Conservation (phyloP, 2,113 vertebrate genomes). For the Hippopotamus amphibius region DNA sequence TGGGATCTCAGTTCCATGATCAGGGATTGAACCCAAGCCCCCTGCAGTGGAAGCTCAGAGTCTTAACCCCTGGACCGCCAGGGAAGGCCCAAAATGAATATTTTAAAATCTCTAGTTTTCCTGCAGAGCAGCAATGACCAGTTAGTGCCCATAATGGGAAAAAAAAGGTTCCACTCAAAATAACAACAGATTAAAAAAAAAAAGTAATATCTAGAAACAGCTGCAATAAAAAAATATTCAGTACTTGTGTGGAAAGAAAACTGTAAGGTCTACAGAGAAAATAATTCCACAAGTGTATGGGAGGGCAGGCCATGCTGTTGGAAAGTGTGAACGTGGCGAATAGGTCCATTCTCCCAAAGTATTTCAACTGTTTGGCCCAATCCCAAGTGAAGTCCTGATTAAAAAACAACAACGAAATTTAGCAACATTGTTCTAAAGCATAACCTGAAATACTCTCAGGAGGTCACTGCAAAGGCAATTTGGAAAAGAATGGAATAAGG, state of each 20-base stretch:
- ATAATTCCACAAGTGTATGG: fast-evolving
- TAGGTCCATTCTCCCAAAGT: not conserved
- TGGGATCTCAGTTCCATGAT: too few species aligned
- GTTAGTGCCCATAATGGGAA: not conserved
- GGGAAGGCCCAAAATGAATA: not conserved
- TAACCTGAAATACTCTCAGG: not conserved
- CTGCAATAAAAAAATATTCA: not conserved
- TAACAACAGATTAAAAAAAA: not conserved
- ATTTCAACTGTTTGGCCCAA: not conserved
- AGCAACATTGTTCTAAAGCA: not conserved
- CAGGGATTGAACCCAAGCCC: too few species aligned
- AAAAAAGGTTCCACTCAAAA: not conserved
- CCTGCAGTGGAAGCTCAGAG: too few species aligned
- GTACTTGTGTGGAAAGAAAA: not conserved
- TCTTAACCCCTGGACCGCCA: too few species aligned
- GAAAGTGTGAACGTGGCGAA: not conserved
- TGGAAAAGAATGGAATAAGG: fast-evolving
- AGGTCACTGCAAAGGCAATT: fast-evolving
- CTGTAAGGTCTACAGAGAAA: not conserved
- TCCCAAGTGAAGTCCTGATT: not conserved
- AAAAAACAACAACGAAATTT: not conserved
- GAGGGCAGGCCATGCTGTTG: fast-evolving
- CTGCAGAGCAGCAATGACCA: not conserved
- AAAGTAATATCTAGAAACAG: not conserved
- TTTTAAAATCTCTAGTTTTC: not conserved